These are phyloP conservation scores for Arctocebus calabarensis DNA, from an alignment of 2,797 vertebrate genomes.

Conservation along the genomic window DNA sequence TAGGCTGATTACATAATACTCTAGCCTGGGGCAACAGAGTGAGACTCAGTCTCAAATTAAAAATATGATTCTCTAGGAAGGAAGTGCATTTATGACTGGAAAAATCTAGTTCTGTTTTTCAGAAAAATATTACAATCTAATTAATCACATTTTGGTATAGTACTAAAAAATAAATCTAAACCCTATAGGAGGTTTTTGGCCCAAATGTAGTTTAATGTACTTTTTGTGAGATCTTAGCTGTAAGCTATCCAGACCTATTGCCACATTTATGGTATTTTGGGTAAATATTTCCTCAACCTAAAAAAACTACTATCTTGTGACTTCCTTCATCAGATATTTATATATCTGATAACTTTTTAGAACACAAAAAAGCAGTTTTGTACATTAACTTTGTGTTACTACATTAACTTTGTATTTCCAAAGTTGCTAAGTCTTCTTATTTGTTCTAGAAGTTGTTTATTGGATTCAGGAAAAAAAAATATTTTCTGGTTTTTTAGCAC, in stretches of 20 bases:
- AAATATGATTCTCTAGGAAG: neutral
- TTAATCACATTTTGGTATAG: neutral
- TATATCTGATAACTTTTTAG: neutral
- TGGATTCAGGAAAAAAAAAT: neutral
- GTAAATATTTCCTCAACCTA: neutral
- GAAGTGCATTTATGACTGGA: accelerated
- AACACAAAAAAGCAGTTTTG: neutral
- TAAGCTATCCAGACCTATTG: neutral
- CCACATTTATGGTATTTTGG: neutral
- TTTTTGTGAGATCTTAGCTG: neutral
- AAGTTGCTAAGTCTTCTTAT: neutral
- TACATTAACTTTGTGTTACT: neutral
- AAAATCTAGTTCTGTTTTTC: neutral
- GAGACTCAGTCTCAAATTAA: too few species aligned
- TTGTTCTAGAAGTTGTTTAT: neutral
- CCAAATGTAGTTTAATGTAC: neutral
- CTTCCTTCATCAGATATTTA: neutral
- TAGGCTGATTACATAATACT: too few species aligned
- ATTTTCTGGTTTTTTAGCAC: neutral
- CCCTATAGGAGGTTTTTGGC: too few species aligned
- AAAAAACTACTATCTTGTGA: neutral
- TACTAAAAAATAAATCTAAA: neutral
- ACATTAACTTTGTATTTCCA: neutral
- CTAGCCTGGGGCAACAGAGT: too few species aligned
- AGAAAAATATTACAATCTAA: neutral